Conservation (phyloP, 2,797 vertebrate genomes). For the Cynodonichthys magdalenae region DNA sequence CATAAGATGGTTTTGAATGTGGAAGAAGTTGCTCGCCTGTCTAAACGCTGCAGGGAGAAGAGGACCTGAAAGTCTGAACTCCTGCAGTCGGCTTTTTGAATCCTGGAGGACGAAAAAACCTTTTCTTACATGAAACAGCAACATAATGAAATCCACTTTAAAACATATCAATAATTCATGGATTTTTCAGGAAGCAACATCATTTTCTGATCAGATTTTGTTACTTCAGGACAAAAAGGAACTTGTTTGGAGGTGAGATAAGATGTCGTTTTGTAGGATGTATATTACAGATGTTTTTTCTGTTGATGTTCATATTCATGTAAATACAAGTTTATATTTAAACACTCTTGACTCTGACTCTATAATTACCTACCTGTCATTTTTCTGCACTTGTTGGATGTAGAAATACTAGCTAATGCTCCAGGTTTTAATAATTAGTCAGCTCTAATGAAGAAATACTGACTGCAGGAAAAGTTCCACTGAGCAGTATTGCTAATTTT, state of each 20-base stretch:
- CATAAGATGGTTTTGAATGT: constrained; percentile 63
- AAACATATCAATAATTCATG: constrained; percentile 69
- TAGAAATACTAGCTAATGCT: too few relatives aligned
- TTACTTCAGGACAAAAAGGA: constrained; percentile 68
- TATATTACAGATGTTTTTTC: constrained; percentile 88
- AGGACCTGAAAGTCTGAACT: constrained; percentile 41
- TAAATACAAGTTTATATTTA: constrained; percentile 99
- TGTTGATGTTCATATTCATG: constrained; percentile 92
- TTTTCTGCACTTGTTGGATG: not conserved
- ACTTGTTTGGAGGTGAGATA: constrained; percentile 62
- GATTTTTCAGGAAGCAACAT: constrained; percentile 68
- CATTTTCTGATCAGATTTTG: constrained; percentile 67
- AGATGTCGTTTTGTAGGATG: constrained; percentile 85
- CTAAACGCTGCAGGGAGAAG: constrained; percentile 21
- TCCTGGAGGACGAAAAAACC: constrained; percentile 23
- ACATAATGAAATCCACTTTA: constrained; percentile 61
- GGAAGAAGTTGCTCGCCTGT: constrained; percentile 46
- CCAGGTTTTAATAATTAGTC: not conserved
- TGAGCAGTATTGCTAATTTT: too few relatives aligned
- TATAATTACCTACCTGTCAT: too few relatives aligned
- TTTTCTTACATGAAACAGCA: constrained; percentile 54
- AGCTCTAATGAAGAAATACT: not conserved
- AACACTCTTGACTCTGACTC: constrained; percentile 59
- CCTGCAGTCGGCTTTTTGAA: constrained; percentile 23
- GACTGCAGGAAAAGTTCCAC: not conserved